A percentile compares a stretch with the other conserved stretches of the same genome.
Evolutionary conservation across 2,888 invertebrate species (phyloP).

Genomic region (Odontothrips loti): DNA sequence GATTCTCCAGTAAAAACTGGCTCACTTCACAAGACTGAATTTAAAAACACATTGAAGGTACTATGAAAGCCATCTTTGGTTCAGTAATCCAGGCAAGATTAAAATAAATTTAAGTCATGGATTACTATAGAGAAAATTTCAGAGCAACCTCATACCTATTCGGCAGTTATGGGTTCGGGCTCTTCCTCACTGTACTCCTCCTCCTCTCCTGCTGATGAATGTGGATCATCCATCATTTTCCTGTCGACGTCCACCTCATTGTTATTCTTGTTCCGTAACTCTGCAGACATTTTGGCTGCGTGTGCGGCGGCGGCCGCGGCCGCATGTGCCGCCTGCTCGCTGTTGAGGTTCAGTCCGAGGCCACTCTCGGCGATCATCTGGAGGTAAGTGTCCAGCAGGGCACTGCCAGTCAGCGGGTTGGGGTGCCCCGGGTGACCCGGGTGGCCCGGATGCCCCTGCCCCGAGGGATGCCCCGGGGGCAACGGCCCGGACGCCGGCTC

Average conservation of each 20-base stretch:
- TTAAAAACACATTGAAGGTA: background rate
- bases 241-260: conserved; percentile 46
- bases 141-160: conserved; percentile 38
- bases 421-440: conserved; percentile 36
- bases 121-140: conserved; percentile 20
- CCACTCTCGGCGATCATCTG: conserved; percentile 84
- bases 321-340: conserved; percentile 58
- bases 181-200: conserved; percentile 53
- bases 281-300: conserved; percentile 72
- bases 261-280: conserved; percentile 57
- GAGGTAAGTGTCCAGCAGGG: conserved; percentile 79
- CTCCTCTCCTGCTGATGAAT: conserved; percentile 55
- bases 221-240: conserved; percentile 52
- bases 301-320: conserved; percentile 61
- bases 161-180: conserved; percentile 50
- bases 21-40: conserved; percentile 16
- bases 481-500: conserved; percentile 52
- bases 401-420: conserved; percentile 64
- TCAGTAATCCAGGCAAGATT: conserved; percentile 4
- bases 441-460: too few species aligned
- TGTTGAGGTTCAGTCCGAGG: conserved; percentile 60
- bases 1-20: conserved; percentile 13
- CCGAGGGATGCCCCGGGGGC: too few species aligned
- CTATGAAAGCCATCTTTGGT: conserved; percentile 19
- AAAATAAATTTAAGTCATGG: conserved; percentile 28